Evolutionary conservation across 2,888 invertebrate species (phyloP).

Genomic region (Diachrysia chrysitis): DNA sequence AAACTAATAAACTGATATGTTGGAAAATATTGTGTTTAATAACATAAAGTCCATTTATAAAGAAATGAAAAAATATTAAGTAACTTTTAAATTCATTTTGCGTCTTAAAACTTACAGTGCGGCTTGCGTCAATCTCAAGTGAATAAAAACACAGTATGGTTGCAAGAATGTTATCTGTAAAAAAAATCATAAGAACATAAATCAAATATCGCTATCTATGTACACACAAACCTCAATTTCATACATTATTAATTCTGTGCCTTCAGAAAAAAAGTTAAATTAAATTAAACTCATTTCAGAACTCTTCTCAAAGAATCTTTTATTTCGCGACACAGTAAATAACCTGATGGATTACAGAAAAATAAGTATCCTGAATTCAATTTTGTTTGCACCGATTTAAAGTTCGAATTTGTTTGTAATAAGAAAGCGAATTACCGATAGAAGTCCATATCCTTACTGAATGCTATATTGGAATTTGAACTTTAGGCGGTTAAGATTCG

Average conservation of each 20-base stretch:
- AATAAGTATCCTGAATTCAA: slow-evolving; percentile 33
- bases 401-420: slow-evolving; percentile 34
- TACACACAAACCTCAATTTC: slow-evolving; percentile 56
- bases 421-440: slow-evolving; percentile 38
- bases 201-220: slow-evolving; percentile 25
- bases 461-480: not conserved
- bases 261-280: slow-evolving; percentile 71
- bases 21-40: not conserved
- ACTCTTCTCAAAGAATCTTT: slow-evolving; percentile 78
- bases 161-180: slow-evolving; percentile 11
- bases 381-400: slow-evolving; percentile 31
- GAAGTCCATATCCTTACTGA: slow-evolving; percentile 32
- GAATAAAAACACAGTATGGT: no score
- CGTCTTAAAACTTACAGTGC: no score
- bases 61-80: no score
- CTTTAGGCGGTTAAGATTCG: not conserved
- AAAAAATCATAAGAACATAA: slow-evolving; percentile 35
- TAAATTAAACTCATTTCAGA: slow-evolving; percentile 80
- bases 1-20: not conserved
- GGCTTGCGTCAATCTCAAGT: no score
- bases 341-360: slow-evolving; percentile 67
- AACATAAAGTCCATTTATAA: no score
- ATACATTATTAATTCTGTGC: slow-evolving; percentile 65
- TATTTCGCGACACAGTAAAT: slow-evolving; percentile 76
- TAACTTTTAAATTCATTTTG: no score